Evolutionary conservation across 2,888 invertebrate genomes (phyloP), one percentile per base, ranked within the genome.

Genomic region (Holacanthella duospinosa): DNA sequence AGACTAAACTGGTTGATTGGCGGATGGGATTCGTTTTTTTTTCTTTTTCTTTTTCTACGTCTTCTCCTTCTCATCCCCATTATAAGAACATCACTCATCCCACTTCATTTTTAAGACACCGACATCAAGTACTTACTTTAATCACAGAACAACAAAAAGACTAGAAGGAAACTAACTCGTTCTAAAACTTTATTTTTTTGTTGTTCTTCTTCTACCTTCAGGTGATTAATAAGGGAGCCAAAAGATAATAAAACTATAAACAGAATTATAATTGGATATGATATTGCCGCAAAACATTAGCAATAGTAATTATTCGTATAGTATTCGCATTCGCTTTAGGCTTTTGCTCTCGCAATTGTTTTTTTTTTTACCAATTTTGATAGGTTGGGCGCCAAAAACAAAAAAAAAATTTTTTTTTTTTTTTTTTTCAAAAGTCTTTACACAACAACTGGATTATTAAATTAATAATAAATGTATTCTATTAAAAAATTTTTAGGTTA

Each of bases 101-200:
- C 48, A 48, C 48, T 48, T 48, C 48, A 48, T 48, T 48, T 48
- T 48, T 48, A n/a, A 48, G n/a, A 48, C 21, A 48, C 48, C 48
- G 48, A 48, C 48, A 48, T 21, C 48, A 48, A 48, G 48, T 48
- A n/a, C 48, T 21, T 21, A 48, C 48, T 48, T n/a, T 21, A 36
- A 48, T 48, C 12, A 21, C 48, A 48, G 36, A 36, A 9, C 21
- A 48, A 48, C 12, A 48, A 48, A 48, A 48, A 48, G 36, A n/a
- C 12, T 48, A 21, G 21, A 48, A 48, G 21, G n/a, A 48, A 21
- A 48, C 48, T 16, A 48, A 48, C 6, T 4, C 4, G 21, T 4
- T 16, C 4, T 16, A 21, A 21, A 21, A 48, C 21, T 4, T 21
- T 21, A n/a, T 4, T 21, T 48, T 48, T 21, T 21, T n/a, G 48